phyloP scores from a whole-genome alignment of 2,888 invertebrate genomes.

The Luffia ferchaultella region DNA sequence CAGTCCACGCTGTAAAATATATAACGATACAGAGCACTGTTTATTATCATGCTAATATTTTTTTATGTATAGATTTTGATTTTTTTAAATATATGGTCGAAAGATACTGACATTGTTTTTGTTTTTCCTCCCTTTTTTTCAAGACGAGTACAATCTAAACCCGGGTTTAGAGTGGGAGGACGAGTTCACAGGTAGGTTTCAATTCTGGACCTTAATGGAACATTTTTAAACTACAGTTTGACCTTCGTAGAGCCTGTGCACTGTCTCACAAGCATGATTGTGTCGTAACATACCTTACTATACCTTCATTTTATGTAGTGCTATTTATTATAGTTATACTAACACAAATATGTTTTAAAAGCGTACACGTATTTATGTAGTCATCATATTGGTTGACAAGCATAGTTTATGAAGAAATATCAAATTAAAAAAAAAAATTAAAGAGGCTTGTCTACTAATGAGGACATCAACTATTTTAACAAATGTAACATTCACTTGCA shows the following conservation, averaged over 20 bases:
- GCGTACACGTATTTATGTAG: neutral
- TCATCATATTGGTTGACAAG: conserved; percentile 3
- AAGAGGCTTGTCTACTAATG: neutral
- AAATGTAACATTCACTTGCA: conserved; percentile 24
- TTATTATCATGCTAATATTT: conserved; percentile 27
- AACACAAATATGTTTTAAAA: conserved; percentile 30
- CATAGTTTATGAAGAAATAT: too few relatives aligned
- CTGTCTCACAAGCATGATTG: conserved; percentile 36
- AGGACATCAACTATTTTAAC: neutral
- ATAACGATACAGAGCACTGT: conserved; percentile 7
- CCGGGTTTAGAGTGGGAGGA: conserved; percentile 99
- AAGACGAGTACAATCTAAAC: conserved; percentile 99
- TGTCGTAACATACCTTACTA: conserved; percentile 35
- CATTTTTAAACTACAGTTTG: conserved; percentile 31
- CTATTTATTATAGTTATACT: conserved; percentile 40
- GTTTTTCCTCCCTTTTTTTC: conserved; percentile 74
- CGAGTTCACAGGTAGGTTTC: conserved; percentile 98
- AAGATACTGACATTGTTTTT: conserved; percentile 65
- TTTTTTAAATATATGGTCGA: conserved; percentile 31
- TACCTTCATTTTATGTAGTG: conserved; percentile 32
- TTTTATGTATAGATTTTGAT: conserved; percentile 30
- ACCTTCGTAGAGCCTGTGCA: conserved; percentile 57
- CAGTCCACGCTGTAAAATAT: conserved; percentile 54
- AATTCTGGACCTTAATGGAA: conserved; percentile 48
- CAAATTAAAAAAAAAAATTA: too few relatives aligned